These are phyloP conservation scores for Phrynocephalus versicolor DNA, from an alignment of 2,113 vertebrate species.

Conservation along the genomic window DNA sequence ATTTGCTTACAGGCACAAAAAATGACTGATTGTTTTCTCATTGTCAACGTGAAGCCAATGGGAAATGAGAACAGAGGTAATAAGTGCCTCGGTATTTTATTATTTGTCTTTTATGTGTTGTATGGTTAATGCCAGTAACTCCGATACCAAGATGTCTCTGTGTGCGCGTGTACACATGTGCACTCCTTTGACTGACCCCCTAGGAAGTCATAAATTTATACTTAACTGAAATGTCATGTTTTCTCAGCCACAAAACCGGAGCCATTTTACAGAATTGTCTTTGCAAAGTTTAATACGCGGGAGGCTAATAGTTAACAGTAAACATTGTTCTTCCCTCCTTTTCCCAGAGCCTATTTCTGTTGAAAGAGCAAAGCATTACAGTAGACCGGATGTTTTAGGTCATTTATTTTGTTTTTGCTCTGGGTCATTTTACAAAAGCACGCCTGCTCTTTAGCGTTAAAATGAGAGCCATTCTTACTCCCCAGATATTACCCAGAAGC, in stretches of 20 bases:
- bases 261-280: constrained; percentile 25
- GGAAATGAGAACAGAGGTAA: constrained; percentile 22
- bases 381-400: constrained; percentile 83
- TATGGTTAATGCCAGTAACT: constrained; percentile 29
- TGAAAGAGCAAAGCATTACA: constrained; percentile 65
- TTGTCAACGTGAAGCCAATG: constrained; percentile 35
- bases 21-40: constrained; percentile 23
- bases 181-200: background rate
- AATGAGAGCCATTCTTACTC: constrained; percentile 86
- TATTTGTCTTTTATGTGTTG: constrained; percentile 49
- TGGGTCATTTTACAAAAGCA: constrained; percentile 88
- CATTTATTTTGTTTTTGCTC: constrained; percentile 91
- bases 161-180: background rate
- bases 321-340: constrained; percentile 34
- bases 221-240: constrained; percentile 56
- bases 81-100: constrained; percentile 49
- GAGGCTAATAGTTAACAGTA: constrained; percentile 68
- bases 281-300: constrained; percentile 49
- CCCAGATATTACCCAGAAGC: constrained; percentile 90
- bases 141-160: background rate
- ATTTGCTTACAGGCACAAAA: constrained; percentile 40
- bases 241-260: constrained; percentile 21
- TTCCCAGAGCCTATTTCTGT: constrained; percentile 59
- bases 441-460: constrained; percentile 82
- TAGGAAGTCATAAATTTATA: constrained; percentile 27